These are phyloP conservation scores for Drosophila kuntzei DNA, from an alignment of 2,888 invertebrate species.

Conservation along the genomic window DNA sequence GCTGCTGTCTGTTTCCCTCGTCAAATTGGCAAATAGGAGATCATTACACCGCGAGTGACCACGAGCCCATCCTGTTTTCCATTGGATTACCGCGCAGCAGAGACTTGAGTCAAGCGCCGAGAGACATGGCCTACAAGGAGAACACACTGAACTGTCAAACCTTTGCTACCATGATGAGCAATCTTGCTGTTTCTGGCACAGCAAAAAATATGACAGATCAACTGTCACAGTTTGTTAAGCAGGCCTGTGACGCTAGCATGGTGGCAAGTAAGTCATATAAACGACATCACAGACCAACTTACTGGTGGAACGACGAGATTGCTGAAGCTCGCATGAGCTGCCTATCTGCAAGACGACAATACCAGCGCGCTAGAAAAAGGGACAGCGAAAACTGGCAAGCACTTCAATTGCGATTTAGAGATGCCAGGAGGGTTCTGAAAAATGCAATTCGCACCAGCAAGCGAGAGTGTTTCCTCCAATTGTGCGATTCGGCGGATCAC, in stretches of 20 bases:
- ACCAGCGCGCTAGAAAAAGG: not conserved
- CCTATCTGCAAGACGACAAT: not conserved
- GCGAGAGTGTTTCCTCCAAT: not conserved
- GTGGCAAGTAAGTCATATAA: not conserved
- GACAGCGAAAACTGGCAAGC: too few species aligned
- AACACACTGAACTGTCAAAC: too few species aligned
- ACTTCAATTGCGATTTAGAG: not conserved
- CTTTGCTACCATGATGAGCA: too few species aligned
- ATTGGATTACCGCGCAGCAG: too few species aligned
- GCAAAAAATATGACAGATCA: not conserved
- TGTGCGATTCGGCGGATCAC: not conserved
- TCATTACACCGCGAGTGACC: too few species aligned
- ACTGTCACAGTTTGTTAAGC: not conserved
- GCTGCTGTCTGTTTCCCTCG: not conserved
- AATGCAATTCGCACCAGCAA: not conserved
- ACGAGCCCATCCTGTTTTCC: too few species aligned
- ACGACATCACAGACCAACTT: too few species aligned
- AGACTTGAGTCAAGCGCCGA: too few species aligned
- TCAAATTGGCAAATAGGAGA: too few species aligned
- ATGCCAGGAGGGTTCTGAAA: not conserved
- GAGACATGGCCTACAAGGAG: too few species aligned
- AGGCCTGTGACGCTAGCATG: not conserved
- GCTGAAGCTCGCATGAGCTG: not conserved
- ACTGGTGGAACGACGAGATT: not conserved
- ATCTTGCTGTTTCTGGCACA: too few species aligned